phyloP scores from a whole-genome alignment of 2,113 vertebrate species.

The Corythoichthys intestinalis region DNA sequence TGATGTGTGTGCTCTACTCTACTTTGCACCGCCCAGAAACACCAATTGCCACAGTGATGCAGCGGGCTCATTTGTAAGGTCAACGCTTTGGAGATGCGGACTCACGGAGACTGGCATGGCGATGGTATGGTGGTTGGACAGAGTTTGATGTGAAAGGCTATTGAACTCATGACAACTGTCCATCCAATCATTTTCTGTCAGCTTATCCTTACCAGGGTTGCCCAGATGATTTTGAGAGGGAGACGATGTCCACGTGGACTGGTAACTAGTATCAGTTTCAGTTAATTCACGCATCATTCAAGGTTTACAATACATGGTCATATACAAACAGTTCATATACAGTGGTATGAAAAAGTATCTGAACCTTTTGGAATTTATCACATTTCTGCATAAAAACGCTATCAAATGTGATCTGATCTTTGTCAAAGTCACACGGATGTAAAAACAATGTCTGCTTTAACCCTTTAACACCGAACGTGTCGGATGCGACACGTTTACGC shows the following conservation, averaged over 20 bases:
- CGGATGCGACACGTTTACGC: too few relatives aligned
- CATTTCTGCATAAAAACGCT: too few relatives aligned
- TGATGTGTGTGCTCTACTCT: slow-evolving; percentile 55
- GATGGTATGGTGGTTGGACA: slow-evolving; percentile 9
- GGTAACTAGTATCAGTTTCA: not conserved
- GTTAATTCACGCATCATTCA: too few relatives aligned
- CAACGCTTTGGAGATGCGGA: slow-evolving; percentile 45
- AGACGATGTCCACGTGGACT: not conserved
- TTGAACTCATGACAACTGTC: not conserved
- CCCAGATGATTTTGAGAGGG: not conserved
- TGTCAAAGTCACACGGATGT: too few relatives aligned
- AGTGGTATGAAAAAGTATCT: too few relatives aligned
- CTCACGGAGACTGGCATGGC: slow-evolving; percentile 16
- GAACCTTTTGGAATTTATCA: too few relatives aligned
- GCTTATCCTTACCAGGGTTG: not conserved
- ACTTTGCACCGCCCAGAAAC: slow-evolving; percentile 67
- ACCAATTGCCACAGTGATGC: slow-evolving; percentile 62
- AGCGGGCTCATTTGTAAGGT: slow-evolving; percentile 63
- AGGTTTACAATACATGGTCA: too few relatives aligned
- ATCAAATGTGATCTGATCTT: too few relatives aligned
- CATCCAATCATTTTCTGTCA: not conserved
- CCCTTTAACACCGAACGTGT: too few relatives aligned
- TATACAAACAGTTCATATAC: too few relatives aligned
- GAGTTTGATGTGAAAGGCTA: slow-evolving; percentile 28
- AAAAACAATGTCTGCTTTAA: too few relatives aligned